These are phyloP conservation scores for Ophion ventricosus DNA, from an alignment of 2,888 invertebrate species.

Conservation along the genomic window DNA sequence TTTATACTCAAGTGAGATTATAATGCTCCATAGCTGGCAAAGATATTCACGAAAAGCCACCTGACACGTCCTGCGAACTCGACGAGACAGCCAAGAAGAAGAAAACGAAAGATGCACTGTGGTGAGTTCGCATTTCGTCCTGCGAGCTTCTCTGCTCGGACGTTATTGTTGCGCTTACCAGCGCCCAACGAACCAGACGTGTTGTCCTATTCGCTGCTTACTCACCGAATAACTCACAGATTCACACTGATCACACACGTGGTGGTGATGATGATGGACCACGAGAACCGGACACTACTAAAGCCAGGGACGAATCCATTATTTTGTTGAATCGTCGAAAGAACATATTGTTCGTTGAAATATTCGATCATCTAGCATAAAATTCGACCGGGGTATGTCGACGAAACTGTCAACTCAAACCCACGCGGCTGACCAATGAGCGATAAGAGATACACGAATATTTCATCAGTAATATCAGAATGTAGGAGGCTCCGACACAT, in stretches of 20 bases:
- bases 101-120: constrained; percentile 18
- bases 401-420: constrained; percentile 43
- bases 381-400: constrained; percentile 15
- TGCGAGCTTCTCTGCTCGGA: constrained; percentile 41
- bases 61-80: constrained; percentile 70
- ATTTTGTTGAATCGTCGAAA: constrained; percentile 27
- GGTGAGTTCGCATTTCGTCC: constrained; percentile 48
- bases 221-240: constrained; percentile 76
- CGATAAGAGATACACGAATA: constrained; percentile 57
- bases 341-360: constrained; percentile 31
- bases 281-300: constrained; percentile 2
- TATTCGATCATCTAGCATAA: background rate
- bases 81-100: constrained; percentile 61
- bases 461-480: constrained; percentile 50
- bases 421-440: constrained; percentile 44
- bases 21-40: constrained; percentile 70
- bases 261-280: constrained; percentile 22
- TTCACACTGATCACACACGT: constrained; percentile 7
- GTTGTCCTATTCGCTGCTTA: constrained; percentile 73
- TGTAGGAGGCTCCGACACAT: background rate
- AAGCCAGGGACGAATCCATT: constrained; percentile 28
- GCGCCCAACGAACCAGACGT: constrained; percentile 38
- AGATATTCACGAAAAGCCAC: constrained; percentile 73
- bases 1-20: background rate
- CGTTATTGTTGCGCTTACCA: constrained; percentile 61